Evolutionary conservation across 2,113 vertebrate species (phyloP), one percentile per base, ranked within the genome.

Genomic region (Nettapus auritus): DNA sequence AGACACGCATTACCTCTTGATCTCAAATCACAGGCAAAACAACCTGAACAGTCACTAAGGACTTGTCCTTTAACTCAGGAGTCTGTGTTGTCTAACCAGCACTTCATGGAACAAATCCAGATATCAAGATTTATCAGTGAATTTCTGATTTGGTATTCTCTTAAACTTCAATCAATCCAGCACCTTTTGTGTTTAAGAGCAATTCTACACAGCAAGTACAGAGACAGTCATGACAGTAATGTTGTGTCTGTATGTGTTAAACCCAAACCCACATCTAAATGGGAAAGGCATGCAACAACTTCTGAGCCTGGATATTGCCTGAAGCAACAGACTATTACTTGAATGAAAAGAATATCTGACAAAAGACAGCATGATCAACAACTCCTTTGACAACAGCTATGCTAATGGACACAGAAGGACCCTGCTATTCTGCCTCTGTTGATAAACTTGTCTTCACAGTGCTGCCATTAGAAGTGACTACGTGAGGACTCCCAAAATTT

Each of bases 151-250:
- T 89, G 26, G 57, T 26, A 52, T 23, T 75, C 18, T 78, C 48
- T 36, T 64, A 59, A 38, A 83, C 67, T 80, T 88, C 64, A 60
- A 53, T 10, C 22, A 55, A 82, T 64, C 19, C 40, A 28, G 55
- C 50, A 66, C 12, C 40, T 62, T 33, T 64, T n/a, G 4, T 22
- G 10, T 81, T 89, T 77, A 81, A 74, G 8, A 33, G 23, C 26
- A 62, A 26, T 77, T 88, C 16, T 60, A 31, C 26, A 36, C 33
- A 70, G 40, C 44, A 81, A 40, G 46, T 62, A 20, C 34, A 69
- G 38, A 69, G 25, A 56, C 57, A 62, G 23, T 14, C 1, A 0
- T 38, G 14, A 60, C 57, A 60, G 23, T 14, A 0, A 0, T 40
- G 14, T 25, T 20, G 1, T 10, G 14, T 64, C 38, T 88, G 38